These are phyloP conservation scores for Hecatera dysodea DNA, from an alignment of 2,888 invertebrate species.

Conservation along the genomic window DNA sequence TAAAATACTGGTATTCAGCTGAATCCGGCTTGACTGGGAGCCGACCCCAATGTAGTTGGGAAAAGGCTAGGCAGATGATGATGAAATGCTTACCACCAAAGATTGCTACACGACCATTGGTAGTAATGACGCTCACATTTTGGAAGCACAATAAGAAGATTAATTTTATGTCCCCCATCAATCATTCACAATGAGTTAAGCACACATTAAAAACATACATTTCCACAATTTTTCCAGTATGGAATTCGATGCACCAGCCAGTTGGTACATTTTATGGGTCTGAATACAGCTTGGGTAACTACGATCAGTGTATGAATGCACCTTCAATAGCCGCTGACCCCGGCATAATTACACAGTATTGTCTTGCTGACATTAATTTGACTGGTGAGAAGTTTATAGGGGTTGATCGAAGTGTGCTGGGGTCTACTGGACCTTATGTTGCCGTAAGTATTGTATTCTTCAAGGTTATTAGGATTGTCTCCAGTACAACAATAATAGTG, in stretches of 20 bases:
- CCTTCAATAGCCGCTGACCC: conserved; percentile 23
- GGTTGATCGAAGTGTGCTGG: conserved; percentile 3
- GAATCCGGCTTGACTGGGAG: too few species aligned
- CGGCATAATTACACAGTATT: conserved; percentile 48
- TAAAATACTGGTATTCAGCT: too few species aligned
- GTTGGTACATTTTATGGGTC: conserved; percentile 46
- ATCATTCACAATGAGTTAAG: not conserved
- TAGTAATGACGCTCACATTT: not conserved
- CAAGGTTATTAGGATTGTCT: too few species aligned
- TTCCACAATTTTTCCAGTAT: conserved; percentile 40
- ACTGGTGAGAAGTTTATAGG: conserved; percentile 12
- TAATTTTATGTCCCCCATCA: not conserved
- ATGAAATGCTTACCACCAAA: not conserved
- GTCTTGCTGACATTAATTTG: conserved; percentile 41
- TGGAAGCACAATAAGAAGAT: conserved; percentile 8
- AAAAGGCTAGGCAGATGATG: too few species aligned
- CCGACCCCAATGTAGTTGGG: too few species aligned
- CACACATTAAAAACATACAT: not conserved
- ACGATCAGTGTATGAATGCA: conserved; percentile 50
- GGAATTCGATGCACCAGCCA: conserved; percentile 62
- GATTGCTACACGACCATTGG: not conserved
- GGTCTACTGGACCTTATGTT: conserved; percentile 36
- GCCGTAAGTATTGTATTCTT: too few species aligned
- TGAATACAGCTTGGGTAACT: conserved; percentile 52
- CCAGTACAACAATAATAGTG: too few species aligned